Evolutionary conservation across 2,113 vertebrate species (phyloP), one percentile per base, ranked within the genome.

Genomic region (Megatriorchis doriae): DNA sequence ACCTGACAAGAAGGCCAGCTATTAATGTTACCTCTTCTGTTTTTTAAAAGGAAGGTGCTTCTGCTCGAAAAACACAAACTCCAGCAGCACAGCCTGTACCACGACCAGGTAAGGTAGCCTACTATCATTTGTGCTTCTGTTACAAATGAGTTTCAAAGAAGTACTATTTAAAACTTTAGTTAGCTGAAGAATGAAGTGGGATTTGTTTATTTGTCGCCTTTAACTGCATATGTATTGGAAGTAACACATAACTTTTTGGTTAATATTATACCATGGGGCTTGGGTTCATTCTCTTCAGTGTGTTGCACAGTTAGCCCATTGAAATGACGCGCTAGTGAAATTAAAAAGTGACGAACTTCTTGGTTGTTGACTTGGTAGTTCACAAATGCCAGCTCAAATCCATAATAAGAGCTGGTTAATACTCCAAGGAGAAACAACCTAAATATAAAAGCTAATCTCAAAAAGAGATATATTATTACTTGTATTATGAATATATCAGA

Each of bases 21-120:
- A 45, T 34, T 95, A 29, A 88, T 11, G 12, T 84, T 63, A 6
- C 18, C 47, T 87, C 20, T 86, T 94, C 45, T 91, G 7, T 90
- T 77, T 98, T 94, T 95, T 95, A 95, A 59, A 96, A 99, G 99
- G 99, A 99, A 98, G 99, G 99, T 91, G 99, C 99, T 6, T 99
- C 99, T 52, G 99, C 99, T 55, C 98, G 99, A 40, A 99, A 99
- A 98, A 99, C 99, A 74, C 99, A 99, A 96, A 98, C 99, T 36
- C 99, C 99, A 20, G 99, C 99, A 13, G 97, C 99, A n/a, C 99
- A 99, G 96, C 99, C 99, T 10, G 99, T 99, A 56, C 99, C 99
- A 59, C 98, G 99, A 88, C 99, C 99, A 99, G 99, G 99, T 99
- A 93, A 86, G 97, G 36, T 13, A 55, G 11, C 65, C 20, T 62